Percentiles rank a stretch among this genome's conserved stretches.
Evolutionary conservation across 2,113 vertebrate genomes (phyloP).

Genomic region (Apistogramma diplotaenia): DNA sequence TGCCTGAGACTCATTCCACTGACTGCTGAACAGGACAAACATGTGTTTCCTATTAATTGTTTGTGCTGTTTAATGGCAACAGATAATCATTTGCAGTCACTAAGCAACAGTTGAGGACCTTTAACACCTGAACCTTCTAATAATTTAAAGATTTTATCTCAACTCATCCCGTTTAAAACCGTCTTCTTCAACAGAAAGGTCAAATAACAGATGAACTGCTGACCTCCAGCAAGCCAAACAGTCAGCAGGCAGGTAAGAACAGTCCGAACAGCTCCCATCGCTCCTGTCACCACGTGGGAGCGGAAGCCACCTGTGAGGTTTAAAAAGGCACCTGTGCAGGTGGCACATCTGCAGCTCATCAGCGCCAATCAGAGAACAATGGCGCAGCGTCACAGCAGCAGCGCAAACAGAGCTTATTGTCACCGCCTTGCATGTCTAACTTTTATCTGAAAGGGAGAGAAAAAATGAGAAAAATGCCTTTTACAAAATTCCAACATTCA

Average conservation of each 20-base stretch:
- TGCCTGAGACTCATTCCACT: accelerated
- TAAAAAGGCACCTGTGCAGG: background rate
- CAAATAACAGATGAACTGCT: background rate
- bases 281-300: background rate
- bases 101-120: accelerated
- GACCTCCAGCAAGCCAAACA: conserved; percentile 5
- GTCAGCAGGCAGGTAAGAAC: background rate
- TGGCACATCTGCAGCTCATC: conserved; percentile 14
- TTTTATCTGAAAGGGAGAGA: background rate
- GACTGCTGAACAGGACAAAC: background rate
- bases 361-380: background rate
- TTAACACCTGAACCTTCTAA: background rate
- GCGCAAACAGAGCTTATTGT: no score
- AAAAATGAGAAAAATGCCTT: background rate
- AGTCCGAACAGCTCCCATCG: conserved; percentile 5
- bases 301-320: accelerated
- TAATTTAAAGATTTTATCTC: background rate
- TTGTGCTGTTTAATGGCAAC: background rate
- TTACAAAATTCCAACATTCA: background rate
- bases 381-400: no score
- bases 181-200: no score
- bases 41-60: background rate
- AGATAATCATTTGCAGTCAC: accelerated
- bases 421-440: no score
- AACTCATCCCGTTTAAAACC: no score